Evolutionary conservation across 1,140 invertebrate species (phyloP).

Genomic region (Macrosteles quadrilineatus): DNA sequence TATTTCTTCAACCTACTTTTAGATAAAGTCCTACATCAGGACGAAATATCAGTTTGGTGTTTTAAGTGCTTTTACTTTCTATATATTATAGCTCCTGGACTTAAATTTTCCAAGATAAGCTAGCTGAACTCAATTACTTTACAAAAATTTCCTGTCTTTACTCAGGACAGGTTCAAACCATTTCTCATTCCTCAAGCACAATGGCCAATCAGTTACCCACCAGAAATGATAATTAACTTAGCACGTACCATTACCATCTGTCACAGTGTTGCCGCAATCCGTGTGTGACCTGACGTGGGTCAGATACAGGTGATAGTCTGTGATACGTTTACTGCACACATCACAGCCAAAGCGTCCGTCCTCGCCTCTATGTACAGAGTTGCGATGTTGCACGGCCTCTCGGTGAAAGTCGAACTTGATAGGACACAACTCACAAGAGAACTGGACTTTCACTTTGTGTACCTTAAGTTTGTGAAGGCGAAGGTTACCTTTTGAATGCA

Average conservation of each 20-base stretch:
- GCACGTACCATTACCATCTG: not conserved
- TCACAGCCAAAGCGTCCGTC: slow-evolving; percentile 21
- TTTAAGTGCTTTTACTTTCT: no score
- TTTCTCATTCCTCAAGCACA: no score
- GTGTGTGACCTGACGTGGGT: not conserved
- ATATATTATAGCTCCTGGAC: no score
- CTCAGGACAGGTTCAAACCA: no score
- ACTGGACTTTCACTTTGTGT: slow-evolving; percentile 18
- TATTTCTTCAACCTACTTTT: no score
- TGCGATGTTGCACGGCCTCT: slow-evolving; percentile 15
- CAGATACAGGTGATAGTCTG: slow-evolving; percentile 2
- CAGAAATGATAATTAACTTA: no score
- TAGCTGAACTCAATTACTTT: no score
- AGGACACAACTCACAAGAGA: slow-evolving; percentile 20
- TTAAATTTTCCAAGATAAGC: no score
- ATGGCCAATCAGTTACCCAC: no score
- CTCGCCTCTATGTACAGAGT: not conserved
- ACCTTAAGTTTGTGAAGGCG: slow-evolving; percentile 23
- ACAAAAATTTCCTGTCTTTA: no score
- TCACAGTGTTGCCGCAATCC: not conserved
- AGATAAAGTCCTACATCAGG: no score
- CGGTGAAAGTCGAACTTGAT: slow-evolving; percentile 16
- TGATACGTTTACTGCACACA: not conserved
- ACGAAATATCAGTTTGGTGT: no score
- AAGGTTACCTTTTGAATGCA: slow-evolving; percentile 20